phyloP scores from a whole-genome alignment of 1,140 invertebrate genomes.

The Ptiloglossa arizonensis region DNA sequence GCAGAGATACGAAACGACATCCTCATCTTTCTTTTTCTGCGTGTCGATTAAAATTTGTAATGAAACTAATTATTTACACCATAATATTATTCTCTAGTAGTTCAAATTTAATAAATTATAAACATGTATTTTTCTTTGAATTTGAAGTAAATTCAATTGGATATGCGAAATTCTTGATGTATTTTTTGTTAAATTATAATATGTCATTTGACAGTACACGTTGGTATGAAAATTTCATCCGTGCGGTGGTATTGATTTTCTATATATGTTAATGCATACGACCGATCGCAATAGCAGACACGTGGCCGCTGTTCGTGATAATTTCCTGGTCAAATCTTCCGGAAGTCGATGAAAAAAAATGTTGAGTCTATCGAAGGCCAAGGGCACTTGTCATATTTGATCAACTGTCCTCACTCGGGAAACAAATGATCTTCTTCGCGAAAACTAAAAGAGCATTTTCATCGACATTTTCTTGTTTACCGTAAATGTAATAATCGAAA shows the following conservation, averaged over 20 bases:
- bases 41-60: no score
- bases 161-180: no score
- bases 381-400: slow-evolving; percentile 37
- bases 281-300: background rate
- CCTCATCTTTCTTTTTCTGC: no score
- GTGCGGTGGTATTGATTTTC: slow-evolving; percentile 2
- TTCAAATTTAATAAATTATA: no score
- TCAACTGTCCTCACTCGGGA: background rate
- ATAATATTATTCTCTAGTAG: no score
- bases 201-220: background rate
- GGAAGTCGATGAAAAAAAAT: slow-evolving; percentile 62
- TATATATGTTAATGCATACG: slow-evolving; percentile 28
- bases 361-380: slow-evolving; percentile 7
- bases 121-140: no score
- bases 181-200: no score
- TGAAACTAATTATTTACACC: no score
- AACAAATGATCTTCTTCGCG: no score
- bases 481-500: background rate
- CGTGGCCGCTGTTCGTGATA: slow-evolving; percentile 36
- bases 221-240: background rate
- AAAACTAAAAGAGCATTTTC: background rate
- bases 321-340: slow-evolving; percentile 57
- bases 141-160: no score
- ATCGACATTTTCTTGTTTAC: background rate
- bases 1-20: no score